These are phyloP conservation scores for Salminus brasiliensis DNA, from an alignment of 2,113 vertebrate species.

Conservation along the genomic window DNA sequence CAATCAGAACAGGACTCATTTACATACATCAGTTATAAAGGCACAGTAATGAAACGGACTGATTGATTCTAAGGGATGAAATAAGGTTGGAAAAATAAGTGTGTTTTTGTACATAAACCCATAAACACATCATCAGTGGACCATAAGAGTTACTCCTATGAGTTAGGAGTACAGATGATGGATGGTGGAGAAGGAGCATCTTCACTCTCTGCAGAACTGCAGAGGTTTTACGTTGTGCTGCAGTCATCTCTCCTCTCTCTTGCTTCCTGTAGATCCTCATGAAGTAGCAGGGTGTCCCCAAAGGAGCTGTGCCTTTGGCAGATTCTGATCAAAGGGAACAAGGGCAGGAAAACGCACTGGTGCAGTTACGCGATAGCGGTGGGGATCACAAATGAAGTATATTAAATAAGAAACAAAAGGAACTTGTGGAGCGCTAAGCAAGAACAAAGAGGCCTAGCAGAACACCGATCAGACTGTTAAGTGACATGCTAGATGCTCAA, in stretches of 20 bases:
- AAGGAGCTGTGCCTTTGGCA: not conserved
- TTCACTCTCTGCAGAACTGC: not conserved
- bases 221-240: not conserved
- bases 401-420: not conserved
- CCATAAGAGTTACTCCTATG: too few relatives aligned
- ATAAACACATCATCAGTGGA: too few relatives aligned
- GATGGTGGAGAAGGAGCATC: too few relatives aligned
- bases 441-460: not conserved
- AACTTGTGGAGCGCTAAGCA: not conserved
- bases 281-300: conserved; percentile 5
- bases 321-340: conserved; percentile 17
- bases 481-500: not conserved
- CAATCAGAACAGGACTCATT: too few relatives aligned
- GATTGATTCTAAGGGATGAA: too few relatives aligned
- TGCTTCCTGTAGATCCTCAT: not conserved
- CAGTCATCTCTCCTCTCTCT: not conserved
- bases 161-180: too few relatives aligned
- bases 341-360: not conserved
- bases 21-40: too few relatives aligned
- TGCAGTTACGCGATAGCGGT: not conserved
- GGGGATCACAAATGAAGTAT: not conserved
- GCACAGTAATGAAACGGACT: too few relatives aligned
- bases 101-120: too few relatives aligned
- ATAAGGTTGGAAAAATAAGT: too few relatives aligned
- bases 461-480: not conserved